phyloP scores from a whole-genome alignment of 2,888 invertebrate species.

The Eurytoma adleriae region DNA sequence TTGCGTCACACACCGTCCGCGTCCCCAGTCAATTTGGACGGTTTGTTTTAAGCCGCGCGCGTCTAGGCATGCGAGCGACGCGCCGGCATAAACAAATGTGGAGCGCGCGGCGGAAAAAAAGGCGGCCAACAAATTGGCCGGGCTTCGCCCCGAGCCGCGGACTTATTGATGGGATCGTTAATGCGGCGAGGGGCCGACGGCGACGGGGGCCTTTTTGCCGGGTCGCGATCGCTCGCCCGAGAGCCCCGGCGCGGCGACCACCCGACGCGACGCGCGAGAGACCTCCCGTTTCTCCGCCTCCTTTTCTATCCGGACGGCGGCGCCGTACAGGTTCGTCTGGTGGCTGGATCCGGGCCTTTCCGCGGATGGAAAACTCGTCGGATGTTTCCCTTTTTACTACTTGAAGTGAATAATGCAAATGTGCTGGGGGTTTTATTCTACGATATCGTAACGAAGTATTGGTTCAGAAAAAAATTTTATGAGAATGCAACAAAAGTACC shows the following conservation, averaged over 20 bases:
- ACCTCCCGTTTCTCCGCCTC: background rate
- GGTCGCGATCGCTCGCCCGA: constrained; percentile 23
- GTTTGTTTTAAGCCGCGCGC: constrained; percentile 1
- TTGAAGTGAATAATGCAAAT: no score
- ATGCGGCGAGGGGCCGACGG: constrained; percentile 71
- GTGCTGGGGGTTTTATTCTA: no score
- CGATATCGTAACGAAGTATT: no score
- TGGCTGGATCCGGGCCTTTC: no score
- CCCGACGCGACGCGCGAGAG: constrained; percentile 68
- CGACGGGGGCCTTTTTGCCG: constrained; percentile 59
- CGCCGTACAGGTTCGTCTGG: no score
- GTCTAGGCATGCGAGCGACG: background rate
- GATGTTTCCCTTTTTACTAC: no score
- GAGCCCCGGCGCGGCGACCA: constrained; percentile 72
- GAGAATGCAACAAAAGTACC: no score
- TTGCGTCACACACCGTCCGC: constrained; percentile 6
- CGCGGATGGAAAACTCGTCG: no score
- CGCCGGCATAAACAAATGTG: constrained; percentile 49
- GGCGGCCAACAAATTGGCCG: constrained; percentile 69
- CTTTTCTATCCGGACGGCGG: no score
- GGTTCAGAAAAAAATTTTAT: no score
- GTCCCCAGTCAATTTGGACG: background rate
- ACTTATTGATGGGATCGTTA: constrained; percentile 76
- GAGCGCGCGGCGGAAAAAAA: constrained; percentile 55
- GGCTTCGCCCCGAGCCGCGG: constrained; percentile 67